A percentile compares a stretch with the other conserved stretches of the same genome.
phyloP scores from a whole-genome alignment of 2,888 invertebrate genomes.

The Toxonevra muliebris region DNA sequence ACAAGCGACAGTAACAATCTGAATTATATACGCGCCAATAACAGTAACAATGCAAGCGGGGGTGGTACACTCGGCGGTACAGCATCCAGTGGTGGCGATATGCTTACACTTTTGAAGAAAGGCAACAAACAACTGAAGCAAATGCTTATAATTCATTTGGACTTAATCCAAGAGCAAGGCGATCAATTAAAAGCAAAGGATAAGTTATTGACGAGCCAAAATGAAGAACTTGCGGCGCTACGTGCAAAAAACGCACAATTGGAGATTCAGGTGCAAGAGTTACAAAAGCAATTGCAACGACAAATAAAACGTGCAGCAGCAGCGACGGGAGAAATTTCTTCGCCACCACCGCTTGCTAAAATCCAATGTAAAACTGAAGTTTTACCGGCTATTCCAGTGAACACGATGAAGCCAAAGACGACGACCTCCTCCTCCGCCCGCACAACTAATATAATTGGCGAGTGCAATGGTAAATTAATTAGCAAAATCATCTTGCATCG shows the following conservation, averaged over 20 bases:
- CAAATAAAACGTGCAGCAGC: conserved; percentile 43
- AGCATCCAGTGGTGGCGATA: conserved; percentile 45
- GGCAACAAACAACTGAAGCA: conserved; percentile 71
- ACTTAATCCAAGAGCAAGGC: conserved; percentile 90
- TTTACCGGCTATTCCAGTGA: conserved; percentile 10
- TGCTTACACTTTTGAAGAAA: conserved; percentile 59
- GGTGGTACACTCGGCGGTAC: conserved; percentile 35
- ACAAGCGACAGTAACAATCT: conserved; percentile 46
- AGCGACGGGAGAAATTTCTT: conserved; percentile 37
- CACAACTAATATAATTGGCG: conserved; percentile 50
- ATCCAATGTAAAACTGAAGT: conserved; percentile 44
- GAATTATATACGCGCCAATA: conserved; percentile 49
- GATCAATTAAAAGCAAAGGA: conserved; percentile 84
- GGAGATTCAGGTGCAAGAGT: conserved; percentile 48
- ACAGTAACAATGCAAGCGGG: conserved; percentile 40
- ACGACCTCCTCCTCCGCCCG: conserved; percentile 24
- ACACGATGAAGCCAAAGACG: conserved; percentile 22
- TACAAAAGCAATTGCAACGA: conserved; percentile 47
- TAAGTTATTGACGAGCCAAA: conserved; percentile 75
- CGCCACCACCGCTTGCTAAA: conserved; percentile 46
- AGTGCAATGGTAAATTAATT: conserved; percentile 56
- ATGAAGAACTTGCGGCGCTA: conserved; percentile 83
- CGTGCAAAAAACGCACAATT: conserved; percentile 59
- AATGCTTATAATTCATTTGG: conserved; percentile 82
- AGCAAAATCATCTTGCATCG: conserved; percentile 58